Evolutionary conservation across 2,797 vertebrate genomes (phyloP).

Genomic region (Sebastes cheni): DNA sequence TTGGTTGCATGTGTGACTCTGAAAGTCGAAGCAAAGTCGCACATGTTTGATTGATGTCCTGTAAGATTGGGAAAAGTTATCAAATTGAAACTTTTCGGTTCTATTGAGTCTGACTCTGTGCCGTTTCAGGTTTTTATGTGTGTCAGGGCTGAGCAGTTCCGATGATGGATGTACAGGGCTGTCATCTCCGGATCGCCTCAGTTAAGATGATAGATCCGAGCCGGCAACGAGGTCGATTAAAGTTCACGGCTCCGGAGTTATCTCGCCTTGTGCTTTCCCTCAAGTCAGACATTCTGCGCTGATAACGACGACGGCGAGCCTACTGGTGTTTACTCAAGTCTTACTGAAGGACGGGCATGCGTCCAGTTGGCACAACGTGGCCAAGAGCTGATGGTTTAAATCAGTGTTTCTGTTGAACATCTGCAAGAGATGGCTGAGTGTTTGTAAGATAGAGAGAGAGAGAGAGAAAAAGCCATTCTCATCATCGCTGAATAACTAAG

Average conservation of each 20-base stretch:
- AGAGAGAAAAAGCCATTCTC: slow-evolving; percentile 41
- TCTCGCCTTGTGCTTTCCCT: slow-evolving; percentile 20
- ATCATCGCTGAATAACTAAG: slow-evolving; percentile 78
- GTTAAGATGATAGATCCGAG: slow-evolving; percentile 71
- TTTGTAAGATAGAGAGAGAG: background rate
- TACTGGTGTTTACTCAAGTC: slow-evolving; percentile 13
- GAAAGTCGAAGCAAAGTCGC: slow-evolving; percentile 64
- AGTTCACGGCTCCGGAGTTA: slow-evolving; percentile 57
- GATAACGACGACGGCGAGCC: background rate
- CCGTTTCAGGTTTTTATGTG: slow-evolving; percentile 40
- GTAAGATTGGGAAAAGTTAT: background rate
- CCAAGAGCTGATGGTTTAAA: slow-evolving; percentile 11
- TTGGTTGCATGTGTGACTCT: slow-evolving; percentile 7
- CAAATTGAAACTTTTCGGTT: slow-evolving; percentile 29
- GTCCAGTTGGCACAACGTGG: slow-evolving; percentile 3
- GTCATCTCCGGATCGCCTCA: slow-evolving; percentile 57
- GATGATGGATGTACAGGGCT: slow-evolving; percentile 52
- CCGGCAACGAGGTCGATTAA: slow-evolving; percentile 51
- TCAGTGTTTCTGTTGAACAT: slow-evolving; percentile 31
- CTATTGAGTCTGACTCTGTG: slow-evolving; percentile 39
- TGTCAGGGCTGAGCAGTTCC: slow-evolving; percentile 44
- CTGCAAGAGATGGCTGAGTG: slow-evolving; percentile 14
- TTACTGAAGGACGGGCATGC: background rate
- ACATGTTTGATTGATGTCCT: slow-evolving; percentile 8
- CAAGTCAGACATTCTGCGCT: slow-evolving; percentile 14